Conservation (phyloP, 2,797 vertebrate species). For the Pogonophryne albipinna region DNA sequence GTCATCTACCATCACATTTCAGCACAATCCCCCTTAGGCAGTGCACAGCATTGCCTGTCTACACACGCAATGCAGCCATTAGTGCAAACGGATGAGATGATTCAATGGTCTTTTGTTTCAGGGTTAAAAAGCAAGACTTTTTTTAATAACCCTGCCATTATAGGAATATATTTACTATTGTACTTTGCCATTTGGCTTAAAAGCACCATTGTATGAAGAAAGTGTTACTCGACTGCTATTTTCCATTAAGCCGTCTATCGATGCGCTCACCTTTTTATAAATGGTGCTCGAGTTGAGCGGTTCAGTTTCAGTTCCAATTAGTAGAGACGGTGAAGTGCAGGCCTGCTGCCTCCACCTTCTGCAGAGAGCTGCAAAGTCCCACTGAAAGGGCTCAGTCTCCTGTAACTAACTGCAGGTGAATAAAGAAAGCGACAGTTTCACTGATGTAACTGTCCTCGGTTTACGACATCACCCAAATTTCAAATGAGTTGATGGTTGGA, state of each 20-base stretch:
- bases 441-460: conserved; percentile 48
- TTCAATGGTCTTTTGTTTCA: conserved; percentile 43
- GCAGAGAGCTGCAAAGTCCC: conserved; percentile 60
- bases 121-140: conserved; percentile 20
- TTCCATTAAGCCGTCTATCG: conserved; percentile 63
- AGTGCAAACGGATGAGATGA: conserved; percentile 34
- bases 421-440: conserved; percentile 50
- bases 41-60: conserved; percentile 48
- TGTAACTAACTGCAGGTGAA: conserved; percentile 69
- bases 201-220: conserved; percentile 38
- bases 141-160: conserved; percentile 19
- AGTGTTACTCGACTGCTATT: conserved; percentile 52
- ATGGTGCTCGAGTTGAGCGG: conserved; percentile 52
- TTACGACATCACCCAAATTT: conserved; percentile 52
- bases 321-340: conserved; percentile 65
- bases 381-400: conserved; percentile 61
- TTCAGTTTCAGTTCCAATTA: conserved; percentile 72
- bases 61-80: conserved; percentile 46
- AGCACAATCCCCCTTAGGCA: conserved; percentile 31
- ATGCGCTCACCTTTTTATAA: conserved; percentile 56
- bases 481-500: conserved; percentile 53
- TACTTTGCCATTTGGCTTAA: conserved; percentile 22
- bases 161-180: not conserved
- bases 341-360: conserved; percentile 37
- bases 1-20: conserved; percentile 48